Percentiles rank a stretch among this genome's conserved stretches.
Conservation (phyloP, 2,113 vertebrate genomes). For the Alethe castanea region DNA sequence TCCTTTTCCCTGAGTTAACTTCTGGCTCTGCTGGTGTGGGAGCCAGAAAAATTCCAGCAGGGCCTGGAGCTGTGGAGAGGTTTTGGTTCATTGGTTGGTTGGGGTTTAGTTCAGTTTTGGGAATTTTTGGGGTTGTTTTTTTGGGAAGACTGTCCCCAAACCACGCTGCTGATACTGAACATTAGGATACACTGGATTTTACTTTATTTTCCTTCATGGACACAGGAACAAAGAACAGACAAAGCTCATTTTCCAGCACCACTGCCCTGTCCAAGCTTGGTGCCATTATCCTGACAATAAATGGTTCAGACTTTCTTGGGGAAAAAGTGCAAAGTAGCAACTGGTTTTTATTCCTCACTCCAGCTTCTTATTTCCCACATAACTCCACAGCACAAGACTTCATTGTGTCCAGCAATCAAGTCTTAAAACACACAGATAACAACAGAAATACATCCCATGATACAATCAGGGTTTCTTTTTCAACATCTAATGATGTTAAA, state of each 20-base stretch:
- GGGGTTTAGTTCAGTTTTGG: background rate
- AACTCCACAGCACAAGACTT: background rate
- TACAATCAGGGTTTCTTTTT: background rate
- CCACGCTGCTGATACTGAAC: background rate
- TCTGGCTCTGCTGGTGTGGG: background rate
- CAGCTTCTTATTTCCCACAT: background rate
- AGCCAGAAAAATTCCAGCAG: background rate
- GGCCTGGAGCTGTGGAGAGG: background rate
- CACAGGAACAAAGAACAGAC: background rate
- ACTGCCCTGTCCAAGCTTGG: background rate
- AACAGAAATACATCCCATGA: background rate
- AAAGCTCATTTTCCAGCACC: background rate
- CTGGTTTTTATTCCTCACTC: background rate
- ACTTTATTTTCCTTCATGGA: background rate
- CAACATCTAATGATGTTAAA: constrained; percentile 22
- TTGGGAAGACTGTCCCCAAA: background rate
- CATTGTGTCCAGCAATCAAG: background rate
- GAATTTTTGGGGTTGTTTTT: background rate
- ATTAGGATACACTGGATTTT: background rate
- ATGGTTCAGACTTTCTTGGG: background rate
- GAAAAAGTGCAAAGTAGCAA: background rate
- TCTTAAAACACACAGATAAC: background rate
- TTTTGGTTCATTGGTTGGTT: background rate
- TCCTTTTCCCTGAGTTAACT: background rate
- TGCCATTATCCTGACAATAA: background rate